A percentile compares a stretch with the other conserved stretches of the same genome.
Evolutionary conservation across 2,888 invertebrate species (phyloP).

Genomic region (Volucella inanis): DNA sequence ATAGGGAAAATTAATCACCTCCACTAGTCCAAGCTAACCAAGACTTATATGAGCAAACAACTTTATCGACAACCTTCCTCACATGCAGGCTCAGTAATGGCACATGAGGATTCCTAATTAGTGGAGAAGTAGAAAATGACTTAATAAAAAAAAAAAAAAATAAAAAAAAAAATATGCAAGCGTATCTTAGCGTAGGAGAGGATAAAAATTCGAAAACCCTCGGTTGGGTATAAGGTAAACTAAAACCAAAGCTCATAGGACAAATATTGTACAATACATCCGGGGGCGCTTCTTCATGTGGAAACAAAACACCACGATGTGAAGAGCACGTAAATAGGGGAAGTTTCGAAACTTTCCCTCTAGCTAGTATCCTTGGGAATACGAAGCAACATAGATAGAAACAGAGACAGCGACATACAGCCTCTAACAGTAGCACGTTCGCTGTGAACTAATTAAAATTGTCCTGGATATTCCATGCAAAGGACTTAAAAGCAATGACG

Average conservation of each 20-base stretch:
- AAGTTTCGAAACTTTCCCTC: too few relatives aligned
- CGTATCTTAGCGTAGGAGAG: slow-evolving; percentile 24
- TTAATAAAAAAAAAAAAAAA: slow-evolving; percentile 14
- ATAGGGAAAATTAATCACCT: slow-evolving; percentile 30
- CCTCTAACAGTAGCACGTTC: slow-evolving; percentile 50
- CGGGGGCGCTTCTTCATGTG: background rate
- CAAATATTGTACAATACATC: slow-evolving; percentile 30
- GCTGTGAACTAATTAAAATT: slow-evolving; percentile 72
- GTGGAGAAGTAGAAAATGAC: slow-evolving; percentile 40
- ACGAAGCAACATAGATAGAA: too few relatives aligned
- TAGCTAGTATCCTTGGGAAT: too few relatives aligned
- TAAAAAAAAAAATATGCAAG: background rate
- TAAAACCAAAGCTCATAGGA: slow-evolving; percentile 20
- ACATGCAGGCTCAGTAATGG: slow-evolving; percentile 37
- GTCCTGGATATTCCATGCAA: slow-evolving; percentile 51
- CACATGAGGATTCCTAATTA: slow-evolving; percentile 53
- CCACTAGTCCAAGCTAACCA: slow-evolving; percentile 45
- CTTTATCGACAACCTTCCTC: slow-evolving; percentile 39
- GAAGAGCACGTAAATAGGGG: too few relatives aligned
- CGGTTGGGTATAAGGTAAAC: slow-evolving; percentile 7
- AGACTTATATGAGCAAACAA: slow-evolving; percentile 64
- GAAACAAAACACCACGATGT: too few relatives aligned
- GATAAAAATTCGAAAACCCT: background rate
- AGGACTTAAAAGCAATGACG: slow-evolving; percentile 20
- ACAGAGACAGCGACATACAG: slow-evolving; percentile 2